phyloP scores from a whole-genome alignment of 1,140 invertebrate genomes.

The Atta colombica region DNA sequence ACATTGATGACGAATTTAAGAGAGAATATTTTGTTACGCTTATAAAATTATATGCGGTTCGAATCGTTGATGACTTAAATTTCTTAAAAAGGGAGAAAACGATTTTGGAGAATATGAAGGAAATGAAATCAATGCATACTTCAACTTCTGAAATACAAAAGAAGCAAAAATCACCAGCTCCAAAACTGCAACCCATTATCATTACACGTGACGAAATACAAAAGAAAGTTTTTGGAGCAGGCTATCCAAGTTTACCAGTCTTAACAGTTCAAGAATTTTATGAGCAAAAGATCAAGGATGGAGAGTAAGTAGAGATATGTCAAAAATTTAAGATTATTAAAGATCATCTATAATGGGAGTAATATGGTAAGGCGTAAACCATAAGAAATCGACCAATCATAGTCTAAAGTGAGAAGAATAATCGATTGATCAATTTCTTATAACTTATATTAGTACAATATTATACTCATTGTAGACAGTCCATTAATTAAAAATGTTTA shows the following conservation, averaged over 20 bases:
- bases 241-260: conserved; percentile 97
- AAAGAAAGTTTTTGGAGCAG: conserved; percentile 97
- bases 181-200: conserved; percentile 95
- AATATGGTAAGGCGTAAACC: too few relatives aligned
- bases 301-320: conserved; percentile 88
- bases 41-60: conserved; percentile 91
- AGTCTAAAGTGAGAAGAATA: too few relatives aligned
- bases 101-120: conserved; percentile 91
- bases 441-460: too few relatives aligned
- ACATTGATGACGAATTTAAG: conserved; percentile 93
- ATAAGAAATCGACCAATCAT: too few relatives aligned
- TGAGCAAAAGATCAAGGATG: conserved; percentile 93
- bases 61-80: conserved; percentile 92
- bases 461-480: too few relatives aligned
- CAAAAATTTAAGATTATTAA: too few relatives aligned
- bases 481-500: too few relatives aligned
- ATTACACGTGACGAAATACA: conserved; percentile 96
- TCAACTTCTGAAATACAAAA: conserved; percentile 73
- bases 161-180: conserved; percentile 81
- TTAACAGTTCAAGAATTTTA: conserved; percentile 98
- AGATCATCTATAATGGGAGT: too few relatives aligned
- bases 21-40: conserved; percentile 94
- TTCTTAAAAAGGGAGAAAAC: conserved; percentile 91
- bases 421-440: too few relatives aligned
- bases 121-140: conserved; percentile 68